These are phyloP conservation scores for Stegostoma tigrinum DNA, from an alignment of 2,113 vertebrate genomes.

Conservation along the genomic window DNA sequence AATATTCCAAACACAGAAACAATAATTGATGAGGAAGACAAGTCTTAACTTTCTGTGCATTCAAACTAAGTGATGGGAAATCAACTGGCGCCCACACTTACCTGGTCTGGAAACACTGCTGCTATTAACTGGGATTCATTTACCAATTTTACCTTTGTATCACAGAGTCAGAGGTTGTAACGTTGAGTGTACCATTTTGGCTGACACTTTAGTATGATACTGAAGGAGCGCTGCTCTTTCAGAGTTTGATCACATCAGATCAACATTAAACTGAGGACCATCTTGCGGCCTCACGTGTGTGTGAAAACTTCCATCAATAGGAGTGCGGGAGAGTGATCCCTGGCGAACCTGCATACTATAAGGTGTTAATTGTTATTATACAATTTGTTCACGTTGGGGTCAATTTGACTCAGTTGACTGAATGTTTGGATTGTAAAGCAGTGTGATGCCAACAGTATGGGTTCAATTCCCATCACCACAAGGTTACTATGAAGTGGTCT, in stretches of 20 bases:
- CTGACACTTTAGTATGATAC: background rate
- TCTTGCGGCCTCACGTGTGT: background rate
- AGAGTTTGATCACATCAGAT: background rate
- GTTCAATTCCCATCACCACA: no score
- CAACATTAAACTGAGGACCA: background rate
- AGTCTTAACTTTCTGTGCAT: background rate
- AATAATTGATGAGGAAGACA: background rate
- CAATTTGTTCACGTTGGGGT: no score
- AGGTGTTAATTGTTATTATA: no score
- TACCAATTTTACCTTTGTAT: background rate
- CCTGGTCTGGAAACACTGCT: background rate
- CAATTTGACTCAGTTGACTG: no score
- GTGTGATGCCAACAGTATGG: no score
- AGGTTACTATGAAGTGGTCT: no score
- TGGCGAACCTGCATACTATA: background rate
- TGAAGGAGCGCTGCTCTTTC: background rate
- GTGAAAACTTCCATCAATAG: background rate
- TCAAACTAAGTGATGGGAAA: background rate
- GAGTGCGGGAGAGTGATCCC: background rate
- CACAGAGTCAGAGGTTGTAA: background rate
- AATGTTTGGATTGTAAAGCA: no score
- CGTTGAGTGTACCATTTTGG: background rate
- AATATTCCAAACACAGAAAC: background rate
- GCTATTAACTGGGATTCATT: background rate
- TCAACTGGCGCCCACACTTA: background rate